phyloP scores from a whole-genome alignment of 1,140 invertebrate species.

The Heliothis subflexa region DNA sequence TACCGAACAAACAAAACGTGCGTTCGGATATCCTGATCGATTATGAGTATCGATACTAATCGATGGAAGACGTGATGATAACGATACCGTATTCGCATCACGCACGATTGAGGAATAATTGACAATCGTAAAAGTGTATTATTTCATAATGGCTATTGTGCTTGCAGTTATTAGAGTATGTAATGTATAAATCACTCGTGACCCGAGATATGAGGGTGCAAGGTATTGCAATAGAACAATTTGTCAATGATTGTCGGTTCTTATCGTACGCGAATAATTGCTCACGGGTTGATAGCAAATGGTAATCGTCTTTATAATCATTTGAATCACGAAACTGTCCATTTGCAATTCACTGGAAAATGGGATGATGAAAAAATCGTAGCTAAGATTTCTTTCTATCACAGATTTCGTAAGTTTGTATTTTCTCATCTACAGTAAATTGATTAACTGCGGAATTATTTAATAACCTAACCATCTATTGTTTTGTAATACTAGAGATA shows the following conservation, averaged over 20 bases:
- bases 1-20: slow-evolving; percentile 48
- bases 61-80: slow-evolving; percentile 69
- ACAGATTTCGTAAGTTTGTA: too few relatives aligned
- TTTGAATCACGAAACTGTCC: slow-evolving; percentile 18
- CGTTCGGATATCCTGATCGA: slow-evolving; percentile 56
- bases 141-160: slow-evolving; percentile 47
- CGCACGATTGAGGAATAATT: slow-evolving; percentile 59
- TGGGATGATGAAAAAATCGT: too few relatives aligned
- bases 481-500: too few relatives aligned
- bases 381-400: too few relatives aligned
- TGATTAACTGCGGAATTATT: too few relatives aligned
- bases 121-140: slow-evolving; percentile 49
- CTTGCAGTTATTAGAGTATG: not conserved
- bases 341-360: not conserved
- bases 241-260: slow-evolving; percentile 27
- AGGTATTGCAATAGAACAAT: slow-evolving; percentile 36
- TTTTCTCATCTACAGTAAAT: too few relatives aligned
- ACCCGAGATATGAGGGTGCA: slow-evolving; percentile 28
- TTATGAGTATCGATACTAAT: slow-evolving; percentile 25
- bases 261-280: slow-evolving; percentile 33
- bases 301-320: slow-evolving; percentile 20
- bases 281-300: slow-evolving; percentile 1
- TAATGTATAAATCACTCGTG: slow-evolving; percentile 40
- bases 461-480: too few relatives aligned
- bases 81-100: slow-evolving; percentile 52